Evolutionary conservation across 2,888 invertebrate genomes (phyloP), one percentile per base, ranked within the genome.

Genomic region (Euphydryas editha): DNA sequence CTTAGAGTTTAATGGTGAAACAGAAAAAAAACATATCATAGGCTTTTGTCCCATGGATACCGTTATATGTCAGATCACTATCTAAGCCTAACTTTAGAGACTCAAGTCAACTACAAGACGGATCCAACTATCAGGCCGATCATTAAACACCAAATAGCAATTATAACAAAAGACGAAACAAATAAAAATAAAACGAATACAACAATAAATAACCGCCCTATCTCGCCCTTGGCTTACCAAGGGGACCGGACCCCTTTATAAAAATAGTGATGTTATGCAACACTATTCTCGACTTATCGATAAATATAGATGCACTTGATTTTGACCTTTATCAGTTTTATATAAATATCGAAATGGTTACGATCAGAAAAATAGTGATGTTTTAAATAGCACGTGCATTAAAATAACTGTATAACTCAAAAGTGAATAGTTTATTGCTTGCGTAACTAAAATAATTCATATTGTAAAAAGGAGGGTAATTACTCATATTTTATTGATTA

Each of bases 151-250:
- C 86, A 68, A 70, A 70, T 68, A 68, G 60, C 70, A 86, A 90
- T 90, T 87, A 89, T 84, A 84, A 82, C 78, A 81, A 79, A 81
- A 80, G 78, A 17, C 75, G 79, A 82, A 83, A 83, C 84, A 85
- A 86, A 88, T 88, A 90, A 88, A 89, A 90, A 88, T 88, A 88
- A 86, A 87, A 79, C 83, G 83, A 80, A 82, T 79, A 80, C 79
- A 78, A 82, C 84, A 85, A 89, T 88, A 87, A 88, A 88, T 86
- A 86, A 84, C 74, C 74, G 72, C 77, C 78, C 78, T 75, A 73
- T 71, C 76, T 76, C 76, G 78, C 82, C 79, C 81, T 80, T 81
- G 81, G 80, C 81, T 81, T 81, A 83, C 80, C 82, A 73, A 78
- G 79, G 80, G 81, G 82, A 76, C 73, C 70, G 77, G 76, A 80